Evolutionary conservation across 2,888 invertebrate genomes (phyloP).

Genomic region (Mamestra brassicae): DNA sequence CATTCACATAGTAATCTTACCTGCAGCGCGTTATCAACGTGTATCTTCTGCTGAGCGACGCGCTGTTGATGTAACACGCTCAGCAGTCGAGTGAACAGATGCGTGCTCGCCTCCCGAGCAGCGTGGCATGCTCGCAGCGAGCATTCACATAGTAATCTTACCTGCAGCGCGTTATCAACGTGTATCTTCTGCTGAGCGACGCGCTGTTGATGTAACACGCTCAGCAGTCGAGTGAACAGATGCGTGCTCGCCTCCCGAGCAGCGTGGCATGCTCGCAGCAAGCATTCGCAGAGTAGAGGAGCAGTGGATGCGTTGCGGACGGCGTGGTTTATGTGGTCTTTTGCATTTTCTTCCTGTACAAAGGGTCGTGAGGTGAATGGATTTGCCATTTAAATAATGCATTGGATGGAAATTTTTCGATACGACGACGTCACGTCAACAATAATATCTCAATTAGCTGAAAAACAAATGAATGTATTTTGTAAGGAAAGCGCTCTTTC

Average conservation of each 20-base stretch:
- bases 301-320: conserved; percentile 71
- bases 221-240: conserved; percentile 70
- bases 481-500: too few species aligned
- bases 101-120: too few species aligned
- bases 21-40: conserved; percentile 82
- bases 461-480: too few species aligned
- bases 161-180: conserved; percentile 86
- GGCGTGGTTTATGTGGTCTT: conserved; percentile 69
- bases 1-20: conserved; percentile 66
- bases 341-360: conserved; percentile 71
- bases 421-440: too few species aligned
- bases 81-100: too few species aligned
- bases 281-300: conserved; percentile 76
- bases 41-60: too few species aligned
- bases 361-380: neutral
- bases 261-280: conserved; percentile 75
- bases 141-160: conserved; percentile 52
- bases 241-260: conserved; percentile 66
- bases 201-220: conserved; percentile 75
- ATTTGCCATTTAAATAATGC: too few species aligned
- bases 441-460: too few species aligned
- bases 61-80: too few species aligned
- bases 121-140: too few species aligned
- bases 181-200: conserved; percentile 75
- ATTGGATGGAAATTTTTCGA: too few species aligned